Percentiles rank a stretch among this genome's conserved stretches.
phyloP scores from a whole-genome alignment of 1,140 invertebrate genomes.

The Schmidtea mediterranea region DNA sequence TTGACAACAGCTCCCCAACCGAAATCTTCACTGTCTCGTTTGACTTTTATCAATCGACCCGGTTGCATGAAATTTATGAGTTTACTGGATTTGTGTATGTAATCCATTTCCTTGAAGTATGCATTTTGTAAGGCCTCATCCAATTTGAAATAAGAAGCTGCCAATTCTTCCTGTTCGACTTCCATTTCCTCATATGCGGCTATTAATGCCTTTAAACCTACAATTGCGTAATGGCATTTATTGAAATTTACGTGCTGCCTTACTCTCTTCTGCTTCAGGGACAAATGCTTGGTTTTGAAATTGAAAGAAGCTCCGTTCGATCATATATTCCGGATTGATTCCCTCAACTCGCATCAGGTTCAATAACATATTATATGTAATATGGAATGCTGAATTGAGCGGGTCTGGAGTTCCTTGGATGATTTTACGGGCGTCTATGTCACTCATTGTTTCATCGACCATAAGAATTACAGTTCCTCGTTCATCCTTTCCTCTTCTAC shows the following conservation, averaged over 20 bases:
- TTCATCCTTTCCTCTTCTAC: slow-evolving; percentile 77
- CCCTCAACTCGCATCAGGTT: slow-evolving; percentile 83
- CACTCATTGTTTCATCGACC: slow-evolving; percentile 80
- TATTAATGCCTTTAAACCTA: no score
- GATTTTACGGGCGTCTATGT: slow-evolving; percentile 33
- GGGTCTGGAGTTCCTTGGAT: slow-evolving; percentile 53
- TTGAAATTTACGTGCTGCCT: no score
- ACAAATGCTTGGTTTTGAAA: slow-evolving; percentile 61
- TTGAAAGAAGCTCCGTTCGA: slow-evolving; percentile 89
- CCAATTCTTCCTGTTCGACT: no score
- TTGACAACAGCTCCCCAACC: slow-evolving; percentile 1
- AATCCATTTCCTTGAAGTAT: no score
- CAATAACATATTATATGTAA: slow-evolving; percentile 98
- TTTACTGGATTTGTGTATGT: no score
- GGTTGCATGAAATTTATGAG: no score
- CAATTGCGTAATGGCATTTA: no score
- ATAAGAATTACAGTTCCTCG: slow-evolving; percentile 92
- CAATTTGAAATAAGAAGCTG: no score
- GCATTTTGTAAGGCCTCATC: no score
- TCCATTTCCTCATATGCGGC: no score
- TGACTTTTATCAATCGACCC: no score
- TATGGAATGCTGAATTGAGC: slow-evolving; percentile 89
- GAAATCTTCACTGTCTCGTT: neutral
- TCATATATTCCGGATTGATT: slow-evolving; percentile 97
- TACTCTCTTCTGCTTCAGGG: no score